Evolutionary conservation across 2,797 vertebrate genomes (phyloP), one percentile per base, ranked within the genome.

Genomic region (Pseudomugil tenellus): DNA sequence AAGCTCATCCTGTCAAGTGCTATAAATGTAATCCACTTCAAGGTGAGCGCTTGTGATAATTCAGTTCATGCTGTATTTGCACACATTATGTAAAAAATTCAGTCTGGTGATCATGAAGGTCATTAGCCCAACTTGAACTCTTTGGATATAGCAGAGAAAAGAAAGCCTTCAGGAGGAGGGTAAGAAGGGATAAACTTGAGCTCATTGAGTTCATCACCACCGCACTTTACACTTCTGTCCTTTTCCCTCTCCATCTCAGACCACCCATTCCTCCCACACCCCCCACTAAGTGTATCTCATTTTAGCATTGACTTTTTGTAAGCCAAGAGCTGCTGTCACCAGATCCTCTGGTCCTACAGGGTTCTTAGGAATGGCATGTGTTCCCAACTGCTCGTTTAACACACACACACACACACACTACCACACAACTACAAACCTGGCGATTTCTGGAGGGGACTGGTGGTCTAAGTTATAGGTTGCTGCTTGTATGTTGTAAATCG

Each of bases 251-350:
- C 57, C 25, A 25, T 31, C 67, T 72, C 73, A 76, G 67, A 72
- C 63, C 80, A 76, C 69, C 65, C 65, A 16, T 71, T 76, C 70
- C 71, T 81, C 60, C 65, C 31, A 13, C 70, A 35, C 69, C 32
- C 39, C 59, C 48, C 8, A 71, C 70, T 60, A 66, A 87, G 79
- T 74, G 73, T 70, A 85, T 88, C 92, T 92, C 85, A 70, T 92
- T 93, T 92, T 93, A 92, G 92, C 87, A 83, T 74, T 67, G 70
- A 74, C 84, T 83, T 80, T 90, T 85, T 86, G 85, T 80, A 91
- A 89, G 76, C 78, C 87, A 92, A 93, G 91, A 90, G 85, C 74
- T 41, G 26, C 82, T 89, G 93, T 92, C 91, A 94, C 90, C 87
- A 92, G 92, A 92, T 89, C 87, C 84, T 72, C 58, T 7, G 29